Base-by-base conservation (phyloP, 92 coral and sea anemone species). In the Siderastrea radians region DNA sequence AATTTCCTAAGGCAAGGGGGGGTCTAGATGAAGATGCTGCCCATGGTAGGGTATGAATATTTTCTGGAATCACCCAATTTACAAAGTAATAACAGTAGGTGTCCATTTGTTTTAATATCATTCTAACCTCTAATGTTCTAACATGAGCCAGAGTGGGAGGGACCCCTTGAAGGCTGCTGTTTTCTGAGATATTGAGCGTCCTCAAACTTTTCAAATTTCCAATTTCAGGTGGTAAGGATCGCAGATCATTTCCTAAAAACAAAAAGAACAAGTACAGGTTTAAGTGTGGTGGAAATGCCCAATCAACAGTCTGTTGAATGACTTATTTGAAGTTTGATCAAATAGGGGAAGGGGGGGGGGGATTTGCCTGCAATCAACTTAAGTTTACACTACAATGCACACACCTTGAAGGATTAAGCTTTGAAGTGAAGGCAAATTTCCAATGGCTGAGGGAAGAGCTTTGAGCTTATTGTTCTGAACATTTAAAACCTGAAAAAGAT, bases 321-420 rank as follows among this genome's bases (percentile, higher is more conserved):
- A 64, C 9, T 64, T 16, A 19, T 3, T n/a, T 19, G 7, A 38
- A 64, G 38, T 64, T 64, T 45, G 9, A 45, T 8, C 15, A 19
- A 64, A 19, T 3, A 9, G 75, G 54, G 75, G 44, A 17, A 58
- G 10, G 62, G 15, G 62, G 3, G 10, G 62, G 55, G 55, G 55
- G 5, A 51, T 72, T 13, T 72, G 77, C 38, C 38, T 26, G 38
- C 38, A 48, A 14, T 72, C 3, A 48, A 26, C 5, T 2, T 46
- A 7, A 48, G 43, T 7, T 11, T 11, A 47, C 57, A 7, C 2
- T 16, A 59, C 68, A 78, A 53, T 45, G 13, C 80, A 87, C 4
- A 15, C 89, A 97, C 99, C 99, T 94, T 97, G 96, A 9, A 97
- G 83, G 77, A 90, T 90, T 44, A 97, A 88, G n/a, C 95, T 94